Conservation (phyloP, 2,888 invertebrate genomes). For the Lasioglossum figueresi region DNA sequence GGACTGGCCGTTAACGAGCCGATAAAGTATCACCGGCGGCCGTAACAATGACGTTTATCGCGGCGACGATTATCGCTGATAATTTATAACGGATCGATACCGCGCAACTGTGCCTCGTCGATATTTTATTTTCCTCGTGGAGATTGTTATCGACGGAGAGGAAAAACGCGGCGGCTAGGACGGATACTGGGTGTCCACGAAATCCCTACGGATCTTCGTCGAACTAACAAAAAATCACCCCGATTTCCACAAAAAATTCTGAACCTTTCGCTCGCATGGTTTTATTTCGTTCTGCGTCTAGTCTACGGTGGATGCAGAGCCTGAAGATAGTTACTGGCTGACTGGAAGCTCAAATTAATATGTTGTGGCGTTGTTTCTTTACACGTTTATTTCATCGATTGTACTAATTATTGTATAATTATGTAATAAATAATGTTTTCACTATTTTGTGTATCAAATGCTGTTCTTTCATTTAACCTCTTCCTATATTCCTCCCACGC, state of each 20-base stretch:
- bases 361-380: too few species aligned
- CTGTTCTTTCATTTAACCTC: not conserved
- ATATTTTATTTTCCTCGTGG: constrained; percentile 49
- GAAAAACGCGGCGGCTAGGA: not conserved
- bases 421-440: too few species aligned
- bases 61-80: constrained; percentile 47
- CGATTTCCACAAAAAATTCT: not conserved
- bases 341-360: not conserved
- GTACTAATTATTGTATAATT: too few species aligned
- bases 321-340: not conserved
- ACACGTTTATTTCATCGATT: too few species aligned
- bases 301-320: too few species aligned
- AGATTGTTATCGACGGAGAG: constrained; percentile 39
- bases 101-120: constrained; percentile 37
- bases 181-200: not conserved
- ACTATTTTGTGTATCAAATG: too few species aligned
- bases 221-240: not conserved
- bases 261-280: not conserved
- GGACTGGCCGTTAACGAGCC: constrained; percentile 49
- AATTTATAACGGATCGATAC: constrained; percentile 57
- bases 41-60: constrained; percentile 57
- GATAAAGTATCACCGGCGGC: constrained; percentile 42
- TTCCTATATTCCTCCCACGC: not conserved
- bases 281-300: too few species aligned
- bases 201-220: not conserved